phyloP scores from a whole-genome alignment of 2,113 vertebrate genomes.

The Octodon degus region DNA sequence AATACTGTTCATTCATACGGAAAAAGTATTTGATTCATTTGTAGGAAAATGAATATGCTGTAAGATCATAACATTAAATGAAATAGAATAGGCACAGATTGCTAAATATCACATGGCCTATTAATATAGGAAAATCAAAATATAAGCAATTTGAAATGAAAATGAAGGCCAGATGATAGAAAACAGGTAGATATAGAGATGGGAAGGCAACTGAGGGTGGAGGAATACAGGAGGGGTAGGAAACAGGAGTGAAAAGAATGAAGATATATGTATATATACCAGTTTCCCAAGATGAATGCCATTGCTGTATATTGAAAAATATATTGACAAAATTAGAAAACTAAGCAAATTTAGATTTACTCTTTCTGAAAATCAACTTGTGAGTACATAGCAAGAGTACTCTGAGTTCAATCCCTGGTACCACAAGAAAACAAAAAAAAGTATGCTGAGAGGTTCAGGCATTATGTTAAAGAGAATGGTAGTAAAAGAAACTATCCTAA shows the following conservation, averaged over 20 bases:
- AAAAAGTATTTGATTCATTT: background rate
- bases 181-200: background rate
- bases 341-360: background rate
- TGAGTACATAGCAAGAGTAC: background rate
- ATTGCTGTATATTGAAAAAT: background rate
- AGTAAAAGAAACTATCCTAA: background rate
- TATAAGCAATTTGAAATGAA: background rate
- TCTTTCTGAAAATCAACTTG: slow-evolving; percentile 6
- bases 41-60: background rate
- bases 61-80: background rate
- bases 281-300: background rate
- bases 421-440: no score
- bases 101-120: background rate
- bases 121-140: background rate
- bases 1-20: background rate
- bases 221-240: background rate
- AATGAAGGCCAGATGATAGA: background rate
- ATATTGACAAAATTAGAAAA: background rate
- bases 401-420: background rate
- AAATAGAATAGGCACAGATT: background rate
- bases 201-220: background rate
- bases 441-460: background rate
- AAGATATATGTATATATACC: background rate
- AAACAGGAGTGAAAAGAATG: background rate
- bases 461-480: background rate